Evolutionary conservation across 2,113 vertebrate species (phyloP).

Genomic region (Aspiorhynchus laticeps): DNA sequence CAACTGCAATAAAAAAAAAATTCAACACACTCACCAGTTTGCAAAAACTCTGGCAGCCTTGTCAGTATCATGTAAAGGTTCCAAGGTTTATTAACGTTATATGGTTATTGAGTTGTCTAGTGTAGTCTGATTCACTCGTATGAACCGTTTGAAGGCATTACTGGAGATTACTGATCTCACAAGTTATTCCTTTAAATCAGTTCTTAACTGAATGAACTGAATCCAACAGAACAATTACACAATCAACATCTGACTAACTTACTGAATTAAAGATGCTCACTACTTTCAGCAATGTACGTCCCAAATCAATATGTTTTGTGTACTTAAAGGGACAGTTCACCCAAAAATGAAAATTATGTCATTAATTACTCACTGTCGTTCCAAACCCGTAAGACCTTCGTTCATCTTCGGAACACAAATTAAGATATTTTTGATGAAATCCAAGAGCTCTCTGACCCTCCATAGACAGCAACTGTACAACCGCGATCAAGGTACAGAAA

Average conservation of each 20-base stretch:
- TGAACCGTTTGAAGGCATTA: background rate
- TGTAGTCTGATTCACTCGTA: background rate
- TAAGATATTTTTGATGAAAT: no score
- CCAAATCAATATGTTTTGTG: background rate
- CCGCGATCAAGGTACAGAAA: no score
- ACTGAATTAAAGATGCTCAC: background rate
- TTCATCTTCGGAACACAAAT: no score
- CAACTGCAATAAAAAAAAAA: background rate
- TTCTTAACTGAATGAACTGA: background rate
- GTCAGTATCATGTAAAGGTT: background rate
- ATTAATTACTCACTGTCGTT: no score
- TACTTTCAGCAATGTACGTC: background rate
- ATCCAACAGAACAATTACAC: background rate
- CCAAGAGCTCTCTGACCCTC: no score
- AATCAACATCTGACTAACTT: constrained; percentile 6
- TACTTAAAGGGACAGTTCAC: background rate
- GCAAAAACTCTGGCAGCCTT: background rate
- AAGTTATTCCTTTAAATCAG: background rate
- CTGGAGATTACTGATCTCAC: background rate
- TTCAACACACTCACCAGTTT: background rate
- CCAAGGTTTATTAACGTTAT: background rate
- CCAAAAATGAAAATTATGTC: no score
- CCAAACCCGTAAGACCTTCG: no score
- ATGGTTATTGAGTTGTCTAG: background rate
- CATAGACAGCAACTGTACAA: no score